Evolutionary conservation across 2,888 invertebrate genomes (phyloP).

Genomic region (Bruchidius siliquastri): DNA sequence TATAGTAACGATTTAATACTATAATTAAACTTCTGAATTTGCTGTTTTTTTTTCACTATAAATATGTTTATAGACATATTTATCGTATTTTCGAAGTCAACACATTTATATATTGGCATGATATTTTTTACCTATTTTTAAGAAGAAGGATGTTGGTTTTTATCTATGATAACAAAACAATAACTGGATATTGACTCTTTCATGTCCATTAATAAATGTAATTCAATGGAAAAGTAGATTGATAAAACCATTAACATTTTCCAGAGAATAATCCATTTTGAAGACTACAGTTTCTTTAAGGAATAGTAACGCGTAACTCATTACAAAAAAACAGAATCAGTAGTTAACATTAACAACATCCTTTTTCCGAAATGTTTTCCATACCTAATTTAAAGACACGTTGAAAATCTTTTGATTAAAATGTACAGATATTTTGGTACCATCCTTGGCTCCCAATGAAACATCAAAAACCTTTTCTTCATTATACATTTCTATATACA

Average conservation of each 20-base stretch:
- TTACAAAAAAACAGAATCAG: too few species aligned
- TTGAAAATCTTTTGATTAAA: background rate
- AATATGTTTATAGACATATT: background rate
- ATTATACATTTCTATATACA: constrained; percentile 24
- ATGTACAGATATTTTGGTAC: background rate
- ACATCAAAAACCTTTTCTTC: constrained; percentile 21
- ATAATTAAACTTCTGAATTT: background rate
- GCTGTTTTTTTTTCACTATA: background rate
- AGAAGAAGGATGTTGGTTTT: background rate
- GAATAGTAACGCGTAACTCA: too few species aligned
- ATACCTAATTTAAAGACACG: background rate
- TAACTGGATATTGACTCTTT: background rate
- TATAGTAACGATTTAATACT: background rate
- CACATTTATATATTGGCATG: background rate
- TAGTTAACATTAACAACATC: too few species aligned
- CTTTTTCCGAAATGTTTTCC: background rate
- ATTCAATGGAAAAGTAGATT: too few species aligned
- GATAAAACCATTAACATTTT: too few species aligned
- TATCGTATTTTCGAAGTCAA: background rate
- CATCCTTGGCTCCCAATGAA: constrained; percentile 12
- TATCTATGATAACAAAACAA: background rate
- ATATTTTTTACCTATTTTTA: background rate
- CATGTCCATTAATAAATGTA: too few species aligned
- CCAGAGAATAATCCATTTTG: too few species aligned
- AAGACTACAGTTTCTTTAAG: too few species aligned